A percentile compares a stretch with the other conserved stretches of the same genome.
These are phyloP conservation scores for Asarcornis scutulata DNA, from an alignment of 2,113 vertebrate species.

Conservation along the genomic window DNA sequence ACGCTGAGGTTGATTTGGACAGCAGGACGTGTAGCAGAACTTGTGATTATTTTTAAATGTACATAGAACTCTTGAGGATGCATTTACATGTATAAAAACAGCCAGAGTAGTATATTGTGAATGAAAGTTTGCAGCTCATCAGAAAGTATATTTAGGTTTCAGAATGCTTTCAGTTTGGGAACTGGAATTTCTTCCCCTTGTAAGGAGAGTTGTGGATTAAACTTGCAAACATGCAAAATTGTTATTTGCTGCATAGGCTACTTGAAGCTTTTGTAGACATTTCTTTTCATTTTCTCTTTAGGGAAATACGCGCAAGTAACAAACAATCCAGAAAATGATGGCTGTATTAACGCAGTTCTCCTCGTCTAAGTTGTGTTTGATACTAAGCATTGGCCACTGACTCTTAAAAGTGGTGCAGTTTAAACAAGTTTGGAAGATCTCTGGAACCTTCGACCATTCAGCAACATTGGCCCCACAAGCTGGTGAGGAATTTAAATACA, in stretches of 20 bases:
- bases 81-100: neutral
- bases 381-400: neutral
- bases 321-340: constrained; percentile 98
- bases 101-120: neutral
- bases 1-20: neutral
- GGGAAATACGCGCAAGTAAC: constrained; percentile 99
- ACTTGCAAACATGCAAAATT: neutral
- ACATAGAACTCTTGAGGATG: neutral
- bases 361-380: constrained; percentile 80
- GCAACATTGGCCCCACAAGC: neutral
- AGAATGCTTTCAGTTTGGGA: neutral
- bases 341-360: constrained; percentile 95
- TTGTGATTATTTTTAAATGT: neutral
- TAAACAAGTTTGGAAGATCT: neutral
- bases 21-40: neutral
- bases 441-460: neutral
- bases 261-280: neutral
- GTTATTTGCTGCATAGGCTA: neutral
- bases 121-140: neutral
- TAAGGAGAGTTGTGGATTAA: neutral
- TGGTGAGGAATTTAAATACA: neutral
- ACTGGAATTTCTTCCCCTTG: neutral
- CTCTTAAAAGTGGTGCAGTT: neutral
- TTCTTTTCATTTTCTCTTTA: constrained; percentile 58
- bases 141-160: neutral